Conservation (phyloP, 1,140 invertebrate genomes). For the Drosophila oshimai region DNA sequence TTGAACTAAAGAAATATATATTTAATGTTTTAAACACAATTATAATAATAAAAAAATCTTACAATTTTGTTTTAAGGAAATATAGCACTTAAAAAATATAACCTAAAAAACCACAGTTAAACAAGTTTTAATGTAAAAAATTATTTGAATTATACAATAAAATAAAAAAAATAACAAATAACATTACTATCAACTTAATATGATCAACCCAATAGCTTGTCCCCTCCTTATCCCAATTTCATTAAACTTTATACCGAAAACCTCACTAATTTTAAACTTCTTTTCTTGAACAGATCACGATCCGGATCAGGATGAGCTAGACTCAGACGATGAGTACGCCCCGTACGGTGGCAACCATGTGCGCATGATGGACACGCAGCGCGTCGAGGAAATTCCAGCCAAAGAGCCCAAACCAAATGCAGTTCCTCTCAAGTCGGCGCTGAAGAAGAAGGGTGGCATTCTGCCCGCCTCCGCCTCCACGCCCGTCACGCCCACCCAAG, state of each 20-base stretch:
- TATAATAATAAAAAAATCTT: no score
- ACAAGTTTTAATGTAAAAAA: no score
- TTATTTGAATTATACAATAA: neutral
- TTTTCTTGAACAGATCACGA: slow-evolving; percentile 67
- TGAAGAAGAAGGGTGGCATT: slow-evolving; percentile 90
- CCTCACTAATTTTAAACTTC: neutral
- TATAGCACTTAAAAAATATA: no score
- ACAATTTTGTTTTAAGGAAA: no score
- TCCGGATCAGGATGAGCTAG: slow-evolving; percentile 84
- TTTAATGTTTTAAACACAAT: no score
- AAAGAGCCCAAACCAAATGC: slow-evolving; percentile 94
- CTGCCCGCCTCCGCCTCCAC: slow-evolving; percentile 79
- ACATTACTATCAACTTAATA: neutral
- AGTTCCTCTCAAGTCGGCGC: slow-evolving; percentile 94
- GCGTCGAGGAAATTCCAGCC: slow-evolving; percentile 94
- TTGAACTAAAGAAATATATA: no score
- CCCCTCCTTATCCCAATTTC: neutral
- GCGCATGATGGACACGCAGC: slow-evolving; percentile 88
- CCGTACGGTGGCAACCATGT: slow-evolving; percentile 84
- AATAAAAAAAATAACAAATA: neutral
- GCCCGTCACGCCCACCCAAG: slow-evolving; percentile 89
- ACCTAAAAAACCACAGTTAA: no score
- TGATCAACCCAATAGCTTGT: neutral
- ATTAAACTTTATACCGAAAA: neutral
- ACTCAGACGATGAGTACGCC: slow-evolving; percentile 83